Evolutionary conservation across 2,797 vertebrate species (phyloP).

Genomic region (Antennarius maculatus): DNA sequence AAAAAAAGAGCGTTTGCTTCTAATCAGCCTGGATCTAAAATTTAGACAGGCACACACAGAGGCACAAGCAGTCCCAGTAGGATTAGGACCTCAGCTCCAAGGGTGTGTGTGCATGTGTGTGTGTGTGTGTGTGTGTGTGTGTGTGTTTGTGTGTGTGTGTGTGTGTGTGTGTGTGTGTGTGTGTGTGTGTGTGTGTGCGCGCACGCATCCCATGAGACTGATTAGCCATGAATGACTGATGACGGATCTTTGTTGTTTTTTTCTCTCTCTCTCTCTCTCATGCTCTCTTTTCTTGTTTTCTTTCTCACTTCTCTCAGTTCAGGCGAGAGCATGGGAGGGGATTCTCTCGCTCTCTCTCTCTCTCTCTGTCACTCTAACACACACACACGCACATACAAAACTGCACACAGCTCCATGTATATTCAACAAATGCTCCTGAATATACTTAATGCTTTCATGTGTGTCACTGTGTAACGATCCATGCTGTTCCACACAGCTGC

Average conservation of each 20-base stretch:
- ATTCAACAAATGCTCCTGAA: slow-evolving; percentile 83
- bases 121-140: slow-evolving; percentile 21
- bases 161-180: slow-evolving; percentile 36
- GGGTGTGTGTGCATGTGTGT: slow-evolving; percentile 7
- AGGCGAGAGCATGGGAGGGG: slow-evolving; percentile 56
- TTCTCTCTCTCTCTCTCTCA: slow-evolving; percentile 28
- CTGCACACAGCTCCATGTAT: slow-evolving; percentile 77
- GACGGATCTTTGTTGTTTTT: slow-evolving; percentile 84
- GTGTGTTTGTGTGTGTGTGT: slow-evolving; percentile 31
- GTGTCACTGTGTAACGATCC: slow-evolving; percentile 82
- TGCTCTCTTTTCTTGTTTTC: slow-evolving; percentile 65
- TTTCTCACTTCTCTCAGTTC: slow-evolving; percentile 60
- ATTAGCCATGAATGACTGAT: slow-evolving; percentile 87
- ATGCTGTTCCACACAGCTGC: slow-evolving; percentile 81
- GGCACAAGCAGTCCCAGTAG: slow-evolving; percentile 77
- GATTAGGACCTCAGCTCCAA: slow-evolving; percentile 74
- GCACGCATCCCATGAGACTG: slow-evolving; percentile 82
- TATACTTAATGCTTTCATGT: slow-evolving; percentile 81
- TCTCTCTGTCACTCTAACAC: slow-evolving; percentile 17
- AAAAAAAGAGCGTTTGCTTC: slow-evolving; percentile 71
- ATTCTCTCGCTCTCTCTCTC: slow-evolving; percentile 30
- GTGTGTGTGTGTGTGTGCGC: slow-evolving; percentile 45
- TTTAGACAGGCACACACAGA: slow-evolving; percentile 76
- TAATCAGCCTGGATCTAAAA: slow-evolving; percentile 82
- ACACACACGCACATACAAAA: slow-evolving; percentile 24